These are phyloP conservation scores for Danionella cerebrum DNA, from an alignment of 2,113 vertebrate genomes.

Conservation along the genomic window DNA sequence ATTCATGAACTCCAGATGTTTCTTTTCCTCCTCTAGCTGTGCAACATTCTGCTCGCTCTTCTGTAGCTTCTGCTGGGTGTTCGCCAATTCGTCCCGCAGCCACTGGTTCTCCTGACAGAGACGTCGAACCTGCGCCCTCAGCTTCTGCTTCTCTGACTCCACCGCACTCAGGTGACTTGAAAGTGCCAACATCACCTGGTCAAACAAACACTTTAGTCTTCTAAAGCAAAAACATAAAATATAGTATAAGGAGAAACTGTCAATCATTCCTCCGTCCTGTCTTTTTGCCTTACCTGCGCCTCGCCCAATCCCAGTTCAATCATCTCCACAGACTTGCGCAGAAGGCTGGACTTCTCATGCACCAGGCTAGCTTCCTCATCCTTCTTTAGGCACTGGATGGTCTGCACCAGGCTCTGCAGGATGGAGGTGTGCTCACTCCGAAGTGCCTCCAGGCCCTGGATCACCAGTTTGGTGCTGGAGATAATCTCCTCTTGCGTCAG, in stretches of 20 bases:
- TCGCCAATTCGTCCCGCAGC: conserved; percentile 89
- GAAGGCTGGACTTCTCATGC: conserved; percentile 76
- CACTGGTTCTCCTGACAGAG: conserved; percentile 97
- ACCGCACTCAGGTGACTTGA: conserved; percentile 76
- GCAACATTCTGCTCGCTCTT: conserved; percentile 89
- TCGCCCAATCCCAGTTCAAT: conserved; percentile 81
- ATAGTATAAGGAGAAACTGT: too few relatives aligned
- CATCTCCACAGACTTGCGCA: conserved; percentile 82
- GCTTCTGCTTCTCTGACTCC: conserved; percentile 83
- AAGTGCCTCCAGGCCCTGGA: conserved; percentile 81
- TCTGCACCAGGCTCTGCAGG: conserved; percentile 76
- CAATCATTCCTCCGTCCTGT: too few relatives aligned
- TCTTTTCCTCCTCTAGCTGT: conserved; percentile 97
- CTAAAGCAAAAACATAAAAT: too few relatives aligned
- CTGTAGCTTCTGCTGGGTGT: conserved; percentile 93
- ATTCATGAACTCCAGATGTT: conserved; percentile 81
- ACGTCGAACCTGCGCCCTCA: conserved; percentile 84
- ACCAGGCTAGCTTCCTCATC: conserved; percentile 79
- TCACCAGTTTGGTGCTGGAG: conserved; percentile 76
- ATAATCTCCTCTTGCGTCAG: conserved; percentile 83
- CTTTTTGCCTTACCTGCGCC: conserved; percentile 73
- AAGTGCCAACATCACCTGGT: conserved; percentile 85
- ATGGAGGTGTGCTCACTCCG: conserved; percentile 81
- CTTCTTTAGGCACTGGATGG: conserved; percentile 79
- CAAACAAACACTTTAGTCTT: too few relatives aligned